A percentile compares a stretch with the other conserved stretches of the same genome.
phyloP scores from a whole-genome alignment of 1,140 invertebrate genomes.

The Acromyrmex charruanus region DNA sequence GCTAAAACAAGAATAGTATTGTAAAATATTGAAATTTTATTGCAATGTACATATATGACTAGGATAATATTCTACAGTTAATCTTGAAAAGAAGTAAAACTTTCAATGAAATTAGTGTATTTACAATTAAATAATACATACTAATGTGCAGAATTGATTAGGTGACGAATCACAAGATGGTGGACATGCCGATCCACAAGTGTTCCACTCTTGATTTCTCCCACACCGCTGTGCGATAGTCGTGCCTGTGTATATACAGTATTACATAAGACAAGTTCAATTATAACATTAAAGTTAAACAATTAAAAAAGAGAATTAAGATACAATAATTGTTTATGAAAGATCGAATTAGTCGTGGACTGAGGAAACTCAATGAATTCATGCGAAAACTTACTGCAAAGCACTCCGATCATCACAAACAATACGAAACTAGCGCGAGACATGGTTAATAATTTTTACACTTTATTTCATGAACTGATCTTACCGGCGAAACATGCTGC shows the following conservation, averaged over 20 bases:
- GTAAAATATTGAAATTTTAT: no score
- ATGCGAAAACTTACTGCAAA: slow-evolving; percentile 37
- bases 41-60: no score
- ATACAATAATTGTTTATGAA: slow-evolving; percentile 6
- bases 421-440: slow-evolving; percentile 3
- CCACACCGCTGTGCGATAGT: background rate
- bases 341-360: background rate
- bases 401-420: slow-evolving; percentile 4
- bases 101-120: no score
- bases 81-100: no score
- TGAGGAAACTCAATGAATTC: background rate
- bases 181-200: background rate
- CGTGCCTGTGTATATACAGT: background rate
- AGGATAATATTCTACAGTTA: no score
- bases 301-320: background rate
- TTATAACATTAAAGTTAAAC: background rate
- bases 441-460: slow-evolving; percentile 10
- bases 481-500: background rate
- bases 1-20: slow-evolving; percentile 34
- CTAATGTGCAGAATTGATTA: background rate
- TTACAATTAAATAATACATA: no score
- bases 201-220: background rate
- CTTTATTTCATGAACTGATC: slow-evolving; percentile 3
- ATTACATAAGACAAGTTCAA: background rate
- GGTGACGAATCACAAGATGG: background rate